Base-by-base conservation (phyloP, 1,140 invertebrate genomes). In the Sinella curviseta region DNA sequence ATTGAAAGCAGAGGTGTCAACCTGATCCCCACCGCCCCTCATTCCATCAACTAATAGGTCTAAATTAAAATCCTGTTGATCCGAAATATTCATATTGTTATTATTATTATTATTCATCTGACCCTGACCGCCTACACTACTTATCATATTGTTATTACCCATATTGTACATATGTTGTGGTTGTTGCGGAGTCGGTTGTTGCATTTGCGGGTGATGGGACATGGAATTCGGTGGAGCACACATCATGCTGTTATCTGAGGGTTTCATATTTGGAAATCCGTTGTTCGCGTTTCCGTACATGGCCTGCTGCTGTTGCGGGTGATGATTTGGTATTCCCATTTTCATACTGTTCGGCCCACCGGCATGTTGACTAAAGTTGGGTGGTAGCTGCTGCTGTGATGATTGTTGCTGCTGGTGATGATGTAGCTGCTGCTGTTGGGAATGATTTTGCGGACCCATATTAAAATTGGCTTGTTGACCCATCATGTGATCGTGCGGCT, bases 151-250 rank as follows among this genome's bases (percentile, higher is more conserved):
- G 26, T 31, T 60, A 24, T 26, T 33, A 70, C 65, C 65, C 65
- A 70, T 70, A n/a, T 33, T 70, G 65, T 70, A 70, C 65, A 70
- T 70, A 30, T 70, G 65, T 33, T 70, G 65, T 1, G 65, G n/a
- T 12, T 70, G 65, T 70, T 70, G 65, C 31, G 65, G 12, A 8
- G 24, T 26, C 4, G 8, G 57, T 33, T 70, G 65, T 70, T 70
- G 65, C 57, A 17, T 12, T 33, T 70, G 65, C 2, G 8, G 65
- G 31, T 70, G 65, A n/a, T 70, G 65, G 14, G 26, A 1, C 65
- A 70, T 70, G 4, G 26, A 33, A 33, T 70, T 70, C 31, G 8
- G 65, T 17, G 65, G 65, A 14, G 65, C 12, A 70, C 30, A 70
- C 65, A 70, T 31, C 65, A 70, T 70, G 14, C 31, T 33, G 1